Conservation (phyloP, 2,797 vertebrate genomes). For the Hapalemur alaotrensis region DNA sequence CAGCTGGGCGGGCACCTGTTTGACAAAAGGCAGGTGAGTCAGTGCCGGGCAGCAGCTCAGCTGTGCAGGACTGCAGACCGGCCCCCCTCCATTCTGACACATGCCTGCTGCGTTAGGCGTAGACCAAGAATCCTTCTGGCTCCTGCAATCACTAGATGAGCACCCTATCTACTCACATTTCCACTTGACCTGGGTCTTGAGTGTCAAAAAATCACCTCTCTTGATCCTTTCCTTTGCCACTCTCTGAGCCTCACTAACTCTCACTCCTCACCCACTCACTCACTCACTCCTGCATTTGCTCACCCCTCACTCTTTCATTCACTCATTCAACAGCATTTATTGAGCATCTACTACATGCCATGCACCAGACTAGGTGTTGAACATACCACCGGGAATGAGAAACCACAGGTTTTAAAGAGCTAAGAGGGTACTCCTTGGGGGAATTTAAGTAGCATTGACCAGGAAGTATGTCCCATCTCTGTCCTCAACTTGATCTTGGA, state of each 20-base stretch:
- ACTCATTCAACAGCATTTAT: neutral
- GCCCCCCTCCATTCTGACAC: neutral
- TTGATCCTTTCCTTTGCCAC: neutral
- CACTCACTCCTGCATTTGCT: neutral
- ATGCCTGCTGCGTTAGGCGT: neutral
- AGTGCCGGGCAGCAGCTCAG: neutral
- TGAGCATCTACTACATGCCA: neutral
- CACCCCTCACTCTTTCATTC: neutral
- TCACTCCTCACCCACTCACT: neutral
- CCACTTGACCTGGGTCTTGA: neutral
- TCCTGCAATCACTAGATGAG: neutral
- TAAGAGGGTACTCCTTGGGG: neutral
- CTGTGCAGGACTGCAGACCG: neutral
- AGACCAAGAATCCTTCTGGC: neutral
- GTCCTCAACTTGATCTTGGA: neutral
- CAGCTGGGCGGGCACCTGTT: conserved; percentile 56
- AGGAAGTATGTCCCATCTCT: neutral
- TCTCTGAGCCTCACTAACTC: neutral
- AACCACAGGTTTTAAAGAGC: neutral
- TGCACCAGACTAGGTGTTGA: neutral
- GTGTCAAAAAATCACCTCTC: neutral
- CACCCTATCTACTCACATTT: neutral
- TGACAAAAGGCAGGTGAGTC: conserved; percentile 54
- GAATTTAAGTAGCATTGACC: neutral
- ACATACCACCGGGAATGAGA: neutral